Percentiles rank a stretch among this genome's conserved stretches.
Evolutionary conservation across 2,113 vertebrate genomes (phyloP).

Genomic region (Pelodiscus sinensis): DNA sequence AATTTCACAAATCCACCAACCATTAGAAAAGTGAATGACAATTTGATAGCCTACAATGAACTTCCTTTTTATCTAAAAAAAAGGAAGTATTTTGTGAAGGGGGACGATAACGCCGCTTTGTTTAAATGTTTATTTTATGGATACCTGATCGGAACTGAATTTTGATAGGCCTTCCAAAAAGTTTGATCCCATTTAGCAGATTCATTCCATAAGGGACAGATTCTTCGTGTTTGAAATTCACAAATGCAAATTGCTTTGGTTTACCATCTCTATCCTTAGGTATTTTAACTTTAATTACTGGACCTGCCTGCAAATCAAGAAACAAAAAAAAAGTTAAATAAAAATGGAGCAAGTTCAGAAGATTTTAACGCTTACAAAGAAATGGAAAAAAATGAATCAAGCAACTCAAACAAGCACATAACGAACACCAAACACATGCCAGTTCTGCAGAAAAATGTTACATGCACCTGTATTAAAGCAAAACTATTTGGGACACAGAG

Average conservation of each 20-base stretch:
- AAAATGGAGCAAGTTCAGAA: background rate
- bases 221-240: constrained; percentile 94
- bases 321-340: background rate
- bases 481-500: background rate
- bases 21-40: fast-evolving
- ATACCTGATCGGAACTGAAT: constrained; percentile 94
- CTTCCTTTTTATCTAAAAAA: fast-evolving
- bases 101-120: fast-evolving
- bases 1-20: fast-evolving
- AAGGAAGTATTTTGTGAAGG: fast-evolving
- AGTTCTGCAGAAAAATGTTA: background rate
- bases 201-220: constrained; percentile 92
- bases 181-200: constrained; percentile 87
- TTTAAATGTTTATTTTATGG: background rate
- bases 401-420: background rate
- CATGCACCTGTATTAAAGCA: background rate
- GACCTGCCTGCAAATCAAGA: constrained; percentile 85
- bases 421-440: background rate
- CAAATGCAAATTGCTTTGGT: constrained; percentile 93
- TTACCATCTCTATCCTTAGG: constrained; percentile 92
- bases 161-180: constrained; percentile 88
- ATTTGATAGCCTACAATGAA: fast-evolving
- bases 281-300: constrained; percentile 93
- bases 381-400: background rate
- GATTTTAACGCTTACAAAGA: background rate